A percentile compares a stretch with the other conserved stretches of the same genome.
Conservation (phyloP, 2,888 invertebrate genomes). For the Conus canariensis region DNA sequence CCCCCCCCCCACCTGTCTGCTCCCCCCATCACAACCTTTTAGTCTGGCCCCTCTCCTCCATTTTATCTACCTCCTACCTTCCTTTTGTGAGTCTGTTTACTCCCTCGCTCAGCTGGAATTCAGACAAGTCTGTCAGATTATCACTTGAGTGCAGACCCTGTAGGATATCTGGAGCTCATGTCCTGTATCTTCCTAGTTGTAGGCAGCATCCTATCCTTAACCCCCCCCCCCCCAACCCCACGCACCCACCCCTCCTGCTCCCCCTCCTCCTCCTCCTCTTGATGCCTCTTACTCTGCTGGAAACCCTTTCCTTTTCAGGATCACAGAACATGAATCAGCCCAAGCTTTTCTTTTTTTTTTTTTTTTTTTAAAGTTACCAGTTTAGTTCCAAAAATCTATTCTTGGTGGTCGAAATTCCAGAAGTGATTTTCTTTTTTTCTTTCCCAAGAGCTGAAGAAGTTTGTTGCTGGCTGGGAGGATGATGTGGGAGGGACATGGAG, state of each 20-base stretch:
- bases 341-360: neutral
- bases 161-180: neutral
- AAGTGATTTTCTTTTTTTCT: neutral
- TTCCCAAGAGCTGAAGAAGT: neutral
- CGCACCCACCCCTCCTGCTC: neutral
- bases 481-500: neutral
- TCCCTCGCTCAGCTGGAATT: neutral
- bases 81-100: neutral
- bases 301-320: neutral
- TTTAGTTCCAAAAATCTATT: conserved; percentile 13
- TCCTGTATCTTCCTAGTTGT: neutral
- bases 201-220: neutral
- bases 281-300: neutral
- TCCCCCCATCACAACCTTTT: neutral
- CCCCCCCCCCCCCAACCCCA: neutral
- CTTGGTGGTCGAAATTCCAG: conserved; percentile 9
- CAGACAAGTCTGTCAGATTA: conserved; percentile 4
- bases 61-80: neutral
- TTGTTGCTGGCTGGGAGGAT: neutral
- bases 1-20: neutral
- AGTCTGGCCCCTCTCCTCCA: neutral
- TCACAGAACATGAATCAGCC: neutral
- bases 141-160: neutral
- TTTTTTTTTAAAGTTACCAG: neutral
- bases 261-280: neutral